A percentile compares a stretch with the other conserved stretches of the same genome.
Conservation (phyloP, 2,888 invertebrate species). For the Morpho deidamia region DNA sequence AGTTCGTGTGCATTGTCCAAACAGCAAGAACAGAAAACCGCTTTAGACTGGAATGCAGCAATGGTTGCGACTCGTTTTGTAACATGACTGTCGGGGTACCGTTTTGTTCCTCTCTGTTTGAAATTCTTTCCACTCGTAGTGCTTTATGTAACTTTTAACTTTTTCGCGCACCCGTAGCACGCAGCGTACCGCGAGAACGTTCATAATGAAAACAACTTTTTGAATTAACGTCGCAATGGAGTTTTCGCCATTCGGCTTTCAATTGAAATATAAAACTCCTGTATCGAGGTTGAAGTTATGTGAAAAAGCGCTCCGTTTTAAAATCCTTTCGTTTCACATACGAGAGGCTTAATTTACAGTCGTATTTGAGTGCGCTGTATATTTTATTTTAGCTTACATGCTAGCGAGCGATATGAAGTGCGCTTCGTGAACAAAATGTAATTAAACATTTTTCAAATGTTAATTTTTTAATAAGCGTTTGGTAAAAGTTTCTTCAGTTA, state of each 20-base stretch:
- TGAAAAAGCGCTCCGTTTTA: constrained; percentile 28
- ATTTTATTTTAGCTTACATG: constrained; percentile 21
- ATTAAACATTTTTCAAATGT: background rate
- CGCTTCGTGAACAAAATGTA: constrained; percentile 6
- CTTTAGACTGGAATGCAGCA: constrained; percentile 62
- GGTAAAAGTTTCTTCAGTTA: background rate
- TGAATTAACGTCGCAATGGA: constrained; percentile 69
- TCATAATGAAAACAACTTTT: constrained; percentile 73
- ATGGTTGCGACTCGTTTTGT: constrained; percentile 62
- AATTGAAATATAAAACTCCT: constrained; percentile 58
- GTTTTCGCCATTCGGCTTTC: constrained; percentile 57
- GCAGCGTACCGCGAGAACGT: constrained; percentile 54
- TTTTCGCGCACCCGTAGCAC: constrained; percentile 44
- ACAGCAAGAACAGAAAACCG: constrained; percentile 36
- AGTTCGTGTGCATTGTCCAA: constrained; percentile 30
- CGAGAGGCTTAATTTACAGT: constrained; percentile 27
- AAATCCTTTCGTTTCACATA: constrained; percentile 32
- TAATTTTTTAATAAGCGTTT: background rate
- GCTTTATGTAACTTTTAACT: constrained; percentile 61
- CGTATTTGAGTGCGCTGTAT: constrained; percentile 21
- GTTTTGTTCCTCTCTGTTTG: constrained; percentile 58
- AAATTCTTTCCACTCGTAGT: constrained; percentile 60
- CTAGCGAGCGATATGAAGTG: constrained; percentile 14
- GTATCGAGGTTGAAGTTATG: constrained; percentile 50
- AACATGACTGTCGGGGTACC: constrained; percentile 45